A percentile compares a stretch with the other conserved stretches of the same genome.
Evolutionary conservation across 2,888 invertebrate species (phyloP).

Genomic region (Oasisia sp.): DNA sequence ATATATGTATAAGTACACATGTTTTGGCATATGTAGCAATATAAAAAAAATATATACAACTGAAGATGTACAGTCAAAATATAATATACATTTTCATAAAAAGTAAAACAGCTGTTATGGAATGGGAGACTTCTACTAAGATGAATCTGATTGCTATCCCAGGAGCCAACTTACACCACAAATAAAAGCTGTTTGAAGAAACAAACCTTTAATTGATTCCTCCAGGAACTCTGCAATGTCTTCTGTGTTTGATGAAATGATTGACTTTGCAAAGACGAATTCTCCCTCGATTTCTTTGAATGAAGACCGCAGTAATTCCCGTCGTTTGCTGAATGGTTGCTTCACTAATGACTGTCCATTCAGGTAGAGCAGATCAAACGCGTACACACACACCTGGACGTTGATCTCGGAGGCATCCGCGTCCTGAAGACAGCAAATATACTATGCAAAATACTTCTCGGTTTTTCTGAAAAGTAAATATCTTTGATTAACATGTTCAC

Average conservation of each 20-base stretch:
- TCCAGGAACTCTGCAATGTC: constrained; percentile 94
- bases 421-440: constrained; percentile 69
- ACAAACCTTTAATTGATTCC: constrained; percentile 85
- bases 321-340: constrained; percentile 78
- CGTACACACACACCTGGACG: constrained; percentile 93
- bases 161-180: background rate
- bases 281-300: constrained; percentile 73
- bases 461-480: background rate
- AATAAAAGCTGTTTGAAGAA: background rate
- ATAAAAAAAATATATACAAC: too few species aligned
- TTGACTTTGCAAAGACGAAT: constrained; percentile 86
- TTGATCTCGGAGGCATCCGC: constrained; percentile 80
- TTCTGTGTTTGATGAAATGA: constrained; percentile 86
- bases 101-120: too few species aligned
- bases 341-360: constrained; percentile 88
- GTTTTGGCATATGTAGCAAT: too few species aligned
- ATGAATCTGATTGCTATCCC: too few species aligned
- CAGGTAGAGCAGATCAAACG: constrained; percentile 93
- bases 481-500: too few species aligned
- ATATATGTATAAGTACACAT: too few species aligned
- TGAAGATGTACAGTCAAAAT: too few species aligned
- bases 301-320: constrained; percentile 75
- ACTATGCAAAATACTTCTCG: too few species aligned
- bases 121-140: too few species aligned
- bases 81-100: too few species aligned